These are phyloP conservation scores for Myathropa florea DNA, from an alignment of 2,888 invertebrate genomes.

Conservation along the genomic window DNA sequence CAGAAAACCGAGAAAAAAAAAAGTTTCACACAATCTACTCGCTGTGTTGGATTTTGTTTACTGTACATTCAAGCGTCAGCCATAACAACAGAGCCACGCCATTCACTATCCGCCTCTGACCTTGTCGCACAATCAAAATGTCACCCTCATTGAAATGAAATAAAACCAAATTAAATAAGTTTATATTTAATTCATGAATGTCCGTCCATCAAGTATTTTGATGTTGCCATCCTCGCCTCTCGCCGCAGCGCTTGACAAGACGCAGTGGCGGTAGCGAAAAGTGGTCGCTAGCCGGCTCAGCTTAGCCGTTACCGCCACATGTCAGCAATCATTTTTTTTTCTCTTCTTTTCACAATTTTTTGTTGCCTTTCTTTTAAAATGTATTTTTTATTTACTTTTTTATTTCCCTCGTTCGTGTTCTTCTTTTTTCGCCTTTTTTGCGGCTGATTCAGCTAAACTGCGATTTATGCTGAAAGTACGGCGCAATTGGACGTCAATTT, in stretches of 20 bases:
- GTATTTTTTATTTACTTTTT: background rate
- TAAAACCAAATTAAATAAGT: conserved; percentile 57
- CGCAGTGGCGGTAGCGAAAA: background rate
- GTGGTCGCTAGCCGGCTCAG: background rate
- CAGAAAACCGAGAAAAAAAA: too few relatives aligned
- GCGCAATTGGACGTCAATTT: conserved; percentile 41
- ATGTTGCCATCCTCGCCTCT: conserved; percentile 4
- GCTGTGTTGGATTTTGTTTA: background rate
- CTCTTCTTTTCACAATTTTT: background rate
- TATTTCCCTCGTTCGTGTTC: background rate
- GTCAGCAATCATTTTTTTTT: conserved; percentile 3
- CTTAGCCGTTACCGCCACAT: background rate
- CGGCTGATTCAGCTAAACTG: conserved; percentile 36
- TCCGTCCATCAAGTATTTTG: conserved; percentile 9
- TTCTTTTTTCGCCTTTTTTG: conserved; percentile 14
- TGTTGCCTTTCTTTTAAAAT: background rate
- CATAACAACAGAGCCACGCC: background rate
- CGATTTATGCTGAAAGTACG: conserved; percentile 43
- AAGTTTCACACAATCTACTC: background rate
- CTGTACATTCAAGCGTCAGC: background rate
- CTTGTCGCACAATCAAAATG: conserved; percentile 58
- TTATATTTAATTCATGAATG: conserved; percentile 64
- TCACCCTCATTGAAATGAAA: conserved; percentile 66
- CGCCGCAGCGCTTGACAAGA: too few relatives aligned
- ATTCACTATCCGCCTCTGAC: conserved; percentile 40